These are phyloP conservation scores for Pedionomus torquatus DNA, from an alignment of 2,113 vertebrate species.

Conservation along the genomic window DNA sequence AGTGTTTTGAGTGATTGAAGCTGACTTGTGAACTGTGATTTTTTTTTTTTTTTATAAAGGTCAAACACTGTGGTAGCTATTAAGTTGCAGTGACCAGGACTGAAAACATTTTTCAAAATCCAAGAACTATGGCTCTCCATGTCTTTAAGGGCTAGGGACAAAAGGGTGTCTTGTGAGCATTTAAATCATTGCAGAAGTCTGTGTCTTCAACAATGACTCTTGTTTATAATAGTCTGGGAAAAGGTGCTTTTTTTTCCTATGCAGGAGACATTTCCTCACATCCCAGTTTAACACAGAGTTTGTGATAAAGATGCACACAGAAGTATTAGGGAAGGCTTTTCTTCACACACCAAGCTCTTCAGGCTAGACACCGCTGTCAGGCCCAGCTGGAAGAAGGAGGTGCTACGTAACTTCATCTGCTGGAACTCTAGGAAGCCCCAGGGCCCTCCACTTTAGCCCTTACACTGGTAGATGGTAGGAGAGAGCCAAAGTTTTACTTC, in stretches of 20 bases:
- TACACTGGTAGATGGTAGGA: not conserved
- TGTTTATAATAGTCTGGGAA: not conserved
- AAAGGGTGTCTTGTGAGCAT: not conserved
- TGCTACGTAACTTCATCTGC: not conserved
- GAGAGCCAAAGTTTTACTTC: not conserved
- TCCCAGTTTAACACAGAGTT: not conserved
- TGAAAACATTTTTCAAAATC: not conserved
- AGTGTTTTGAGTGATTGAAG: not conserved
- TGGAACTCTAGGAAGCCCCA: not conserved
- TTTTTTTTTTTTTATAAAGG: not conserved
- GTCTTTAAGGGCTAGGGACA: not conserved
- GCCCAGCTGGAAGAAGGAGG: not conserved
- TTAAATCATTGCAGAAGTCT: not conserved
- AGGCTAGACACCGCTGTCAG: not conserved
- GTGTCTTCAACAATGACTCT: not conserved
- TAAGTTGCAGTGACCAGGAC: not conserved
- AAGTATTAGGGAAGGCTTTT: not conserved
- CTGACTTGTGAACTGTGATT: not conserved
- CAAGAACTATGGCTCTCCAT: not conserved
- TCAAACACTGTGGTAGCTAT: not conserved
- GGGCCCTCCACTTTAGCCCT: not conserved
- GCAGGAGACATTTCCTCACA: not conserved
- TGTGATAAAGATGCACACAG: not conserved
- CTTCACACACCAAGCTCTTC: not conserved
- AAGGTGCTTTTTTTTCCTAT: not conserved